These are phyloP conservation scores for Felis catus DNA, from an alignment of 2,113 vertebrate genomes.

Conservation along the genomic window F.catus_Fca126_mat1.0 CM031412.1:66439001-66439500, in stretches of 20 bases:
- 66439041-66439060: conserved; percentile 57
- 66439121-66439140: conserved; percentile 67
- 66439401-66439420: background rate
- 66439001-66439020: conserved; percentile 55
- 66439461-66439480: background rate
- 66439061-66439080: conserved; percentile 66
- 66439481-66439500: background rate
- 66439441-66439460: fast-evolving
- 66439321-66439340: background rate
- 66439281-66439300: conserved; percentile 42
- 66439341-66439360: background rate
- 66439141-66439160: conserved; percentile 78
- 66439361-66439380: background rate
- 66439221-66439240: conserved; percentile 13
- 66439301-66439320: background rate
- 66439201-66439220: conserved; percentile 55
- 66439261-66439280: background rate
- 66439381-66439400: background rate
- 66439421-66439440: background rate
- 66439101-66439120: conserved; percentile 62
- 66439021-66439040: conserved; percentile 63
- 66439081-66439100: conserved; percentile 65
- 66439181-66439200: conserved; percentile 31
- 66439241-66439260: background rate
- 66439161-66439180: conserved; percentile 51